Base-by-base conservation (phyloP, 2,113 vertebrate species). In the Camarhynchus parvulus region DNA sequence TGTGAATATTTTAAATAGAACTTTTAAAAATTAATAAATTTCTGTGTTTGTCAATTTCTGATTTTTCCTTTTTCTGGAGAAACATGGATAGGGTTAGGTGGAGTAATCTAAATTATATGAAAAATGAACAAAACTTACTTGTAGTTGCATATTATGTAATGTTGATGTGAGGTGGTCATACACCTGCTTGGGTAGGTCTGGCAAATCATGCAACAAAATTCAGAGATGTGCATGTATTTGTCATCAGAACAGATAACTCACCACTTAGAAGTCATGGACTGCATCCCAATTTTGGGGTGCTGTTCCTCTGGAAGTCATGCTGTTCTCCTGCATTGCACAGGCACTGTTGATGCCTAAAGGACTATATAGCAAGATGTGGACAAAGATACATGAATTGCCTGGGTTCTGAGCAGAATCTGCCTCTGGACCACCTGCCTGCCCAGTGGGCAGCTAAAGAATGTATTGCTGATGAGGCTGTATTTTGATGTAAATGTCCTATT, bases 111-210 rank as follows among this genome's bases (percentile, higher is more conserved):
- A 67, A 19, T 35, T 74, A 33, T 3, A 9, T 33, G 63, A 59
- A n/a, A 78, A 92, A 73, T 33, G 5, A 74, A 23, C 8, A 73
- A 27, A 84, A 47, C 8, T 73, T 87, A 37, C 4, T 41, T 62
- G 12, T 56, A 37, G n/a, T 39, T 78, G 9, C 30, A 18, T n/a
- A 23, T 13, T 49, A 10, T 67, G 17, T 63, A 67, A 37, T n/a
- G 9, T 35, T 78, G 74, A 13, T 53, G 14, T 62, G 83, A 84
- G 13, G 5, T 73, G 37, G 31, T 55, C 37, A 53, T 41, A 66
- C 5, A 6, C 16, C n/a, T 21, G 6, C 0, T 0, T 30, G 10
- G 55, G 17, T 46, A 74, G 25, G 30, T 72, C 41, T 75, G 52
- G 21, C 17, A 78, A 63, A 61, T 58, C 5, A 9, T 17, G 9